Evolutionary conservation across 1,140 invertebrate genomes (phyloP).

Genomic region (Araneus ventricosus): DNA sequence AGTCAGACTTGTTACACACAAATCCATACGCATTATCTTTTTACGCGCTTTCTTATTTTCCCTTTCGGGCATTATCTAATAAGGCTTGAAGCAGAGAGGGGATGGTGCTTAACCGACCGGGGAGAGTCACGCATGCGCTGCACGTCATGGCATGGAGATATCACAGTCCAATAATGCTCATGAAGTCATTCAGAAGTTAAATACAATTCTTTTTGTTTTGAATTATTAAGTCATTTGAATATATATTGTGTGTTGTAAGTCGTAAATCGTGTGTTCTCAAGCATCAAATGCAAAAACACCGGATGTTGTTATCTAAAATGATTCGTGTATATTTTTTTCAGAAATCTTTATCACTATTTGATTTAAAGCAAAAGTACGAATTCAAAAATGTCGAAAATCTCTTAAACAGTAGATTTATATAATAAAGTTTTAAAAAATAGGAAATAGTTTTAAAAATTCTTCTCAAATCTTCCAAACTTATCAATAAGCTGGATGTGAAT

Average conservation of each 20-base stretch:
- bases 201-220: not conserved
- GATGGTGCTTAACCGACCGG: conserved; percentile 46
- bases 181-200: not conserved
- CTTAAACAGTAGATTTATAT: no score
- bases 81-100: conserved; percentile 61
- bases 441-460: no score
- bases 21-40: not conserved
- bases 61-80: conserved; percentile 54
- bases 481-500: no score
- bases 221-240: not conserved
- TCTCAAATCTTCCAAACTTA: no score
- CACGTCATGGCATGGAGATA: not conserved
- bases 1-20: conserved; percentile 53
- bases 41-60: not conserved
- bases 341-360: no score
- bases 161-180: not conserved
- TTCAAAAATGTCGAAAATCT: no score
- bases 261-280: no score
- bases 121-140: conserved; percentile 62
- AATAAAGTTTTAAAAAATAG: no score
- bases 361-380: no score
- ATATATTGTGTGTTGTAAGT: not conserved
- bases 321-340: no score
- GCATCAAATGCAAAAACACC: no score
- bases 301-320: no score